These are phyloP conservation scores for Julus scanicus DNA, from an alignment of 2,888 invertebrate species.

Conservation along the genomic window DNA sequence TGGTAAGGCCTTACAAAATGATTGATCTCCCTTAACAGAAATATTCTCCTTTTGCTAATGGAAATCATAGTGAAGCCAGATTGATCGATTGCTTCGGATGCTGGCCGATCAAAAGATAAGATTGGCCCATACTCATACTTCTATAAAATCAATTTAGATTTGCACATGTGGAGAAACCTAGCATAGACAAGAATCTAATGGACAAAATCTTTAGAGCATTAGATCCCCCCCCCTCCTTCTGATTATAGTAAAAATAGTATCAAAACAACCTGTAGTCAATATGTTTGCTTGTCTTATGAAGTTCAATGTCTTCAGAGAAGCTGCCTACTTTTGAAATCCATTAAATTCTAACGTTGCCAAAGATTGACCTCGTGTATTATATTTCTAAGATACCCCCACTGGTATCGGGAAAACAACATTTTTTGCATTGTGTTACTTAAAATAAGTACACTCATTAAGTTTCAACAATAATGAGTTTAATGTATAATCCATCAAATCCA, in stretches of 20 bases:
- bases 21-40: constrained; percentile 39
- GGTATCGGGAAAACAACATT: too few species aligned
- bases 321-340: too few species aligned
- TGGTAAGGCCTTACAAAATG: constrained; percentile 3
- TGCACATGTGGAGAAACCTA: background rate
- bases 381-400: too few species aligned
- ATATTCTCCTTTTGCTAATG: constrained; percentile 20
- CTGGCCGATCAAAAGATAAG: constrained; percentile 26
- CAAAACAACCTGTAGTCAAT: constrained; percentile 28
- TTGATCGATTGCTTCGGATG: constrained; percentile 35
- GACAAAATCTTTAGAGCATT: background rate
- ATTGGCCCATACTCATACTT: background rate
- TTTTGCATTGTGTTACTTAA: too few species aligned
- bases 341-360: too few species aligned
- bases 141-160: constrained; percentile 20
- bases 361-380: too few species aligned
- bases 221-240: background rate
- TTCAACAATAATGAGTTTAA: too few species aligned
- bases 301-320: too few species aligned
- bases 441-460: too few species aligned
- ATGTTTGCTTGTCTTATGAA: too few species aligned
- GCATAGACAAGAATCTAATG: background rate
- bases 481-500: too few species aligned
- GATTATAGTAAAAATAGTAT: background rate
- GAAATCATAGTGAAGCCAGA: constrained; percentile 13